Evolutionary conservation across 2,797 vertebrate species (phyloP).

Genomic region (Poeciliopsis turneri): DNA sequence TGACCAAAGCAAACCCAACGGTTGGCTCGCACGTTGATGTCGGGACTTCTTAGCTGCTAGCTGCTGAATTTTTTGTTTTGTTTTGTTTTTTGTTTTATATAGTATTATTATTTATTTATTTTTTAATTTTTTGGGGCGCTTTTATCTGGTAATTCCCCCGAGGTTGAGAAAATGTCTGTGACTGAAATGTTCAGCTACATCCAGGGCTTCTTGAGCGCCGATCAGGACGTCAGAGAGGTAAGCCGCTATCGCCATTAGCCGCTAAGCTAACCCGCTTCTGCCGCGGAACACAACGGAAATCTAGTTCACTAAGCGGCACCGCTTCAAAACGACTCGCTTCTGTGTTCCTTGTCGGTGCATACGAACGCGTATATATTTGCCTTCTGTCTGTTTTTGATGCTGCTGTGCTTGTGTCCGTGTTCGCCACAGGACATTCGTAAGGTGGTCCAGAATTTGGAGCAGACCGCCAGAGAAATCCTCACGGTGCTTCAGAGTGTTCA

Average conservation of each 20-base stretch:
- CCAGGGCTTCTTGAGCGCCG: slow-evolving; percentile 89
- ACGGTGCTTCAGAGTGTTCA: slow-evolving; percentile 96
- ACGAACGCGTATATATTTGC: background rate
- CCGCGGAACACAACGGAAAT: background rate
- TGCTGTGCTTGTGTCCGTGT: no score
- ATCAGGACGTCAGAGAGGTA: slow-evolving; percentile 95
- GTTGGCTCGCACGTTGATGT: slow-evolving; percentile 36
- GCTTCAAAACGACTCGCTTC: background rate
- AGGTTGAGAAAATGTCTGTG: slow-evolving; percentile 84
- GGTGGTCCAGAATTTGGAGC: slow-evolving; percentile 92
- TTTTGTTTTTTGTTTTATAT: no score
- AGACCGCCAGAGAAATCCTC: slow-evolving; percentile 93
- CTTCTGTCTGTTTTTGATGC: background rate
- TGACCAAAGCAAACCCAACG: background rate
- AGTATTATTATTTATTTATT: no score
- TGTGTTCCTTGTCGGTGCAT: background rate
- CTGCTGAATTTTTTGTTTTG: background rate
- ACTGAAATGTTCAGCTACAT: slow-evolving; percentile 93
- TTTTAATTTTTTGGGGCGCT: accelerated
- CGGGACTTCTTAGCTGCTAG: slow-evolving; percentile 13
- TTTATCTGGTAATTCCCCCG: background rate
- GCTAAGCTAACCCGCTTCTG: slow-evolving; percentile 21
- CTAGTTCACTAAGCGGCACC: background rate
- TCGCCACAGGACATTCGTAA: slow-evolving; percentile 90
- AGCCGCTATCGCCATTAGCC: background rate